Evolutionary conservation across 2,888 invertebrate species (phyloP).

Genomic region (Cylindroiulus punctatus): DNA sequence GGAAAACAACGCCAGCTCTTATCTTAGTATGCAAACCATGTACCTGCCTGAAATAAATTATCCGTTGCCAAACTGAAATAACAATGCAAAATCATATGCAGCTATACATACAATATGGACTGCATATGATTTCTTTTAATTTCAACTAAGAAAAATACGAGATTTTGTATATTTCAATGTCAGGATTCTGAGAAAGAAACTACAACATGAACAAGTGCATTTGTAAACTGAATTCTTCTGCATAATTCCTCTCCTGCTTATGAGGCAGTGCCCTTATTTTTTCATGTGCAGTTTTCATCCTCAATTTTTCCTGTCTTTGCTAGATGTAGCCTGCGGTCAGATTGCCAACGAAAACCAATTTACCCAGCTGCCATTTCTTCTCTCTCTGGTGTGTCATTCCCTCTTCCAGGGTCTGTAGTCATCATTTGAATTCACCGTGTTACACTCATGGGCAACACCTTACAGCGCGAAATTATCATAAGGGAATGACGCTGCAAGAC

Average conservation of each 20-base stretch:
- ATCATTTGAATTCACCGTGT: conserved; percentile 49
- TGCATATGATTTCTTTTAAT: too few relatives aligned
- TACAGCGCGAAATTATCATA: conserved; percentile 46
- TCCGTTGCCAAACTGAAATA: too few relatives aligned
- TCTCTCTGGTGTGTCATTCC: conserved; percentile 42
- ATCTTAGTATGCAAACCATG: too few relatives aligned
- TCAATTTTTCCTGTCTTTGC: not conserved
- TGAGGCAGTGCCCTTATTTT: not conserved
- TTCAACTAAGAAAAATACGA: too few relatives aligned
- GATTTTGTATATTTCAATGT: too few relatives aligned
- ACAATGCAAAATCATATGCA: too few relatives aligned
- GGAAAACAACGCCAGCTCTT: too few relatives aligned
- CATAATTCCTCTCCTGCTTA: not conserved
- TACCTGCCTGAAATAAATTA: too few relatives aligned
- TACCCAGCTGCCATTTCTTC: conserved; percentile 50
- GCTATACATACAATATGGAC: too few relatives aligned
- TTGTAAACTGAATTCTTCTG: too few relatives aligned
- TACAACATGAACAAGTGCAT: too few relatives aligned
- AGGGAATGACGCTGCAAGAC: conserved; percentile 2
- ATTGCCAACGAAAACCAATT: conserved; percentile 47
- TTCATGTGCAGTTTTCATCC: not conserved
- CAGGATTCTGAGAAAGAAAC: too few relatives aligned
- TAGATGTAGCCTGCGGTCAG: conserved; percentile 30
- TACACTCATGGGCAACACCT: conserved; percentile 14
- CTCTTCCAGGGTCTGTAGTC: not conserved